Conservation (phyloP, 92 coral and sea anemone genomes). For the Paramuricea clavata region DNA sequence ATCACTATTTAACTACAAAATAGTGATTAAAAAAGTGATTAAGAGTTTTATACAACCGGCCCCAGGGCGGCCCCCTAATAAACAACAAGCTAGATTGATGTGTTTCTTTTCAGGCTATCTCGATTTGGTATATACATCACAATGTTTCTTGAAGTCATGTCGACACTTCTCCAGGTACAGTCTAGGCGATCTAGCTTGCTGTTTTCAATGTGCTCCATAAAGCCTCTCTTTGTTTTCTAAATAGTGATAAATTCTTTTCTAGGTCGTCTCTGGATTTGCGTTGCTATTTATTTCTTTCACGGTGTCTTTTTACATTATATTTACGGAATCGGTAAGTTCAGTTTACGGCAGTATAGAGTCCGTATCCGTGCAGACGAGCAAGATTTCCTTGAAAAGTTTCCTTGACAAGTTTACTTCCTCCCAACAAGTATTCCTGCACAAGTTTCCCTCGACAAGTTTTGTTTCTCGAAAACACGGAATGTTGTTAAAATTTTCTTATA, state of each 20-base stretch:
- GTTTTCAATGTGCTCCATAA: background rate
- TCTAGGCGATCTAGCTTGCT: background rate
- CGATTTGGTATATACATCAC: conserved; percentile 37
- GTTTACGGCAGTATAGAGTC: background rate
- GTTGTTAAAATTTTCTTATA: too few species aligned
- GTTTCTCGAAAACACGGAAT: too few species aligned
- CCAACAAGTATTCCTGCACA: too few species aligned
- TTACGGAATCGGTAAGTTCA: conserved; percentile 11
- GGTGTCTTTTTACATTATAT: conserved; percentile 4
- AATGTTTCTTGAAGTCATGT: conserved; percentile 43
- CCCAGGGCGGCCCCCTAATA: too few species aligned
- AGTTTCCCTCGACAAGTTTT: too few species aligned
- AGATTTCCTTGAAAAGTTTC: too few species aligned
- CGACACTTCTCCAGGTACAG: conserved; percentile 22
- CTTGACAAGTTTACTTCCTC: too few species aligned
- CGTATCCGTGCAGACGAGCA: too few species aligned
- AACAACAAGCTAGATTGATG: background rate
- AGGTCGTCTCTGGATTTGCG: conserved; percentile 42
- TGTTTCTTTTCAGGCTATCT: conserved; percentile 12
- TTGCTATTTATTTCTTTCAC: conserved; percentile 22
- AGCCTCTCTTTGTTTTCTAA: too few species aligned
- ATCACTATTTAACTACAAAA: too few species aligned
- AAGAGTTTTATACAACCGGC: too few species aligned
- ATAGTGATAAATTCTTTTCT: background rate
- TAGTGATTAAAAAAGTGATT: too few species aligned